Evolutionary conservation across 2,113 vertebrate genomes (phyloP), one percentile per base, ranked within the genome.

Genomic region (Calyptommatus sinebrachiatus): DNA sequence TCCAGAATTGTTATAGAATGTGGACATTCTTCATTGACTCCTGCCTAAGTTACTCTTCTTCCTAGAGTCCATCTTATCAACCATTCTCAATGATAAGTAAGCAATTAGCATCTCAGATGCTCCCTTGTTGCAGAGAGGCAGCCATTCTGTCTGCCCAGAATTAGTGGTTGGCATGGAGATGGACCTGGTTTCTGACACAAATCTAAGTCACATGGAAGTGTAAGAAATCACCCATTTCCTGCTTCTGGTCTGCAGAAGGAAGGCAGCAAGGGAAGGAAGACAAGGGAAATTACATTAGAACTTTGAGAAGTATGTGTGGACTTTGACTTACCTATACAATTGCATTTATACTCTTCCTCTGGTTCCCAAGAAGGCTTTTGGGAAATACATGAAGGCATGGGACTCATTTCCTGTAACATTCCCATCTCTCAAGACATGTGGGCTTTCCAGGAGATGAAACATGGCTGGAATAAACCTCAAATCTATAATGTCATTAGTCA

Each of bases 211-310:
- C 71, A 74, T 83, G 81, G 62, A 78, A 76, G 63, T 16, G 21
- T 26, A 9, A 45, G 62, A n/a, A 71, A 73, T 62, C 70, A 48
- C 71, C 76, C 66, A 78, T 83, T 83, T 83, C 81, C 81, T 78
- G 81, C 50, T 41, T 68, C 61, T 66, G 71, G n/a, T 9, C 45
- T 69, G 76, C 57, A 35, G 46, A 1, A 82, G 29, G 21, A 50
- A 26, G n/a, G 35, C 26, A 48, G 14, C 3, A 11, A 53, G 46
- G 50, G 67, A 70, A 11, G 78, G 53, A 70, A 61, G 41, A 29
- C 62, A 60, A 77, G 12, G 2, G 8, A 69, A 5, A 66, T 66
- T 60, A 0, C 12, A 9, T 0, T 0, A 71, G 29, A 1, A 12
- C 79, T 78, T 0, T 6, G 60, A 35, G 48, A 80, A 31, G 21